Conservation (phyloP, 2,888 invertebrate genomes). For the Lasioglossum zephyrum region DNA sequence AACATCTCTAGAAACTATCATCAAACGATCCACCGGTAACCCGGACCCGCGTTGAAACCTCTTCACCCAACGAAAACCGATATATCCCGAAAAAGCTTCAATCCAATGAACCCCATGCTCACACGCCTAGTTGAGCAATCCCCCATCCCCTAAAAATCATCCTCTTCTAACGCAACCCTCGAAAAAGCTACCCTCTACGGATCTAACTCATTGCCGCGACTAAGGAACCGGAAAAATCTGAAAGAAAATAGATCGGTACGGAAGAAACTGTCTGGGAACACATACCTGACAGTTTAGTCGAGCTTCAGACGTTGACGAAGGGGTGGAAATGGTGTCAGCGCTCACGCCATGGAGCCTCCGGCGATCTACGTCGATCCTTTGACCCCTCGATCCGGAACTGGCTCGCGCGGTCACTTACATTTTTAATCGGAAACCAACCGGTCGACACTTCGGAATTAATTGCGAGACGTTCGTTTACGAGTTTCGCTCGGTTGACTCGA, state of each 20-base stretch:
- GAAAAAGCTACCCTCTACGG: not conserved
- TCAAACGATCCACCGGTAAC: not conserved
- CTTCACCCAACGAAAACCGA: not conserved
- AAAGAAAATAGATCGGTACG: not conserved
- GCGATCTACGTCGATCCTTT: constrained; percentile 31
- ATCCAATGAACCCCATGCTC: not conserved
- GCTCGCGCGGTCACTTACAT: constrained; percentile 45
- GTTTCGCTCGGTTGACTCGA: not conserved
- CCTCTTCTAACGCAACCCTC: not conserved
- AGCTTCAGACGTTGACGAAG: constrained; percentile 45
- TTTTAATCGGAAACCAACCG: constrained; percentile 32
- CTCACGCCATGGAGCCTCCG: constrained; percentile 60
- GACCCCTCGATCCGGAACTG: constrained; percentile 9
- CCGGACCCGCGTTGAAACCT: not conserved
- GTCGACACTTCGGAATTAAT: not conserved
- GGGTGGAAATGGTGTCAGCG: constrained; percentile 25
- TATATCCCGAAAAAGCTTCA: not conserved
- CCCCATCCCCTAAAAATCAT: not conserved
- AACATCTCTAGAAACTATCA: not conserved
- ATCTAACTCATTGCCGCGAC: not conserved
- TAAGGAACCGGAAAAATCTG: not conserved
- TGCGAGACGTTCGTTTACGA: not conserved
- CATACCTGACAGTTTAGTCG: constrained; percentile 48
- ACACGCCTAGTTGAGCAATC: not conserved
- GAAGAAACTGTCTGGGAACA: not conserved